Evolutionary conservation across 2,113 vertebrate species (phyloP).

Genomic region (Otocyon megalotis): DNA sequence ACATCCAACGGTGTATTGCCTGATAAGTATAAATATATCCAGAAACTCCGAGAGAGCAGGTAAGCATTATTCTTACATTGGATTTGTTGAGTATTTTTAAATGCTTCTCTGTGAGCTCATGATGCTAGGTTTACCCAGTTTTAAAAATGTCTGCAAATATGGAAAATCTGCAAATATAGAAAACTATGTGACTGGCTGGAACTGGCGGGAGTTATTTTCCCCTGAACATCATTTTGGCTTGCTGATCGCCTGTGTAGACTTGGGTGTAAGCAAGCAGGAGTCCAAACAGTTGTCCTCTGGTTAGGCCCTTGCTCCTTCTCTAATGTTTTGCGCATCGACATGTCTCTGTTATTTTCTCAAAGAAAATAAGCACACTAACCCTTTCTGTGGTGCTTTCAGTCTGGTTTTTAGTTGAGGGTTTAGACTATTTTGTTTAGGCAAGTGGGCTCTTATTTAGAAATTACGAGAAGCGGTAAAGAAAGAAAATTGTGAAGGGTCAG

Average conservation of each 20-base stretch:
- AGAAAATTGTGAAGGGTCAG: not conserved
- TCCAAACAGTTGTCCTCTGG: not conserved
- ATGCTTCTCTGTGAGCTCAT: slow-evolving; percentile 9
- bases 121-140: not conserved
- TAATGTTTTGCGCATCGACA: not conserved
- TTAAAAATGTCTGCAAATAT: not conserved
- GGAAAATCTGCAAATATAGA: not conserved
- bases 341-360: not conserved
- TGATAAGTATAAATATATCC: slow-evolving; percentile 97
- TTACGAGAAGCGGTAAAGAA: not conserved
- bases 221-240: not conserved
- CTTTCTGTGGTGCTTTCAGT: not conserved
- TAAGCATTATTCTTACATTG: slow-evolving; percentile 81
- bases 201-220: slow-evolving; percentile 15
- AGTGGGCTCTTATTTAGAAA: not conserved
- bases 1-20: slow-evolving; percentile 96
- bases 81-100: slow-evolving; percentile 19
- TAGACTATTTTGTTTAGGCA: not conserved
- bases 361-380: not conserved
- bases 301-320: not conserved
- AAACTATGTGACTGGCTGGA: not conserved
- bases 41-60: slow-evolving; percentile 95
- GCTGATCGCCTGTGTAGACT: not conserved
- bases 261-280: not conserved
- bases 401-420: not conserved